phyloP scores from a whole-genome alignment of 2,113 vertebrate species.

The Ariopsis seemanni region DNA sequence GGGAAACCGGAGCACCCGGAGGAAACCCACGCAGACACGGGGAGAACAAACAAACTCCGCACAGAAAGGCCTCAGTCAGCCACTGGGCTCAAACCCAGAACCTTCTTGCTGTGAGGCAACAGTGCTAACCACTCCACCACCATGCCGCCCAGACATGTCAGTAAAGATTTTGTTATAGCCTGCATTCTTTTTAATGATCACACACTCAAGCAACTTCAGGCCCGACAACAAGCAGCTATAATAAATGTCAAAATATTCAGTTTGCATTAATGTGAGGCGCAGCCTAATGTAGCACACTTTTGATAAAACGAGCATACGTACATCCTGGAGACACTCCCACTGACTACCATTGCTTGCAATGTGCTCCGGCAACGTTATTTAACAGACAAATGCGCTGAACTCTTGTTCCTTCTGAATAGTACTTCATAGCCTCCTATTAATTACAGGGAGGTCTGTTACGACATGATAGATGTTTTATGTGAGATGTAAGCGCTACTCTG shows the following conservation, averaged over 20 bases:
- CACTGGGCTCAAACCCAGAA: too few species aligned
- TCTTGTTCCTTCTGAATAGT: too few species aligned
- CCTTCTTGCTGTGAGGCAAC: too few species aligned
- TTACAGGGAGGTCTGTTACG: background rate
- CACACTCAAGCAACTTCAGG: background rate
- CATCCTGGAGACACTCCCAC: background rate
- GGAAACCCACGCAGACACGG: too few species aligned
- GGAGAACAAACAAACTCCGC: too few species aligned
- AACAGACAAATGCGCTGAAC: background rate
- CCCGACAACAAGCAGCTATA: background rate
- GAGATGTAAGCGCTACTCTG: background rate
- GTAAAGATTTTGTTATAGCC: background rate
- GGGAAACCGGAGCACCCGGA: too few species aligned
- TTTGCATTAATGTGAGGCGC: background rate
- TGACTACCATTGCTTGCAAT: background rate
- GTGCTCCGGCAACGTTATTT: background rate
- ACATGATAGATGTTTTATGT: slow-evolving; percentile 12
- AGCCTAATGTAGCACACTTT: background rate
- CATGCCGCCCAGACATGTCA: too few species aligned
- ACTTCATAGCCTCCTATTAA: background rate
- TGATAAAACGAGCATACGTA: background rate
- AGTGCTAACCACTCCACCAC: too few species aligned
- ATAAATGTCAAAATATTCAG: background rate
- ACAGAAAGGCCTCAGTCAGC: too few species aligned
- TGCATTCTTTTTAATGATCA: background rate